Evolutionary conservation across 2,797 vertebrate species (phyloP), one percentile per base, ranked within the genome.

Genomic region (Hephaestus fuliginosus): DNA sequence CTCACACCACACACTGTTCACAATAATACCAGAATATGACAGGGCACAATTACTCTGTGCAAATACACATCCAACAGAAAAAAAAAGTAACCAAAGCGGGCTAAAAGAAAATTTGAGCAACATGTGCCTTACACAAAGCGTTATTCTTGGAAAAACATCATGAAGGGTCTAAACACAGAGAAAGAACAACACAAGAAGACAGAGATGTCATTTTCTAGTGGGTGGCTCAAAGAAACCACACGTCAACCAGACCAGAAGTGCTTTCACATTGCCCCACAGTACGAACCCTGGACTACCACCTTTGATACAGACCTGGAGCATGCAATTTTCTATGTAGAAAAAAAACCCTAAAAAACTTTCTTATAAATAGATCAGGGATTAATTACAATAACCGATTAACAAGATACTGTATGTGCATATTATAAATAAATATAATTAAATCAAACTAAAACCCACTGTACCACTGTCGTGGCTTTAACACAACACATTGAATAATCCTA

Each of bases 101-200:
- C 93, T 94, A 88, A 88, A 96, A 91, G 76, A 91, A 96, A 96
- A 97, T 95, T 67, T 92, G 92, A 96, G 96, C 94, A 97, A 95
- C 88, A 95, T 96, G 93, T 88, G 85, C 60, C 86, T 76, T 41
- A 89, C 89, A 93, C 87, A 94, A 94, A 95, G 92, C 72, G 80
- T 73, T 87, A 91, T 91, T 92, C 93, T 93, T 93, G 55, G 74
- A 87, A 87, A 91, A 90, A 88, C 84, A 86, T 81, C 48, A 77
- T 65, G 75, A 70, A 81, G 68, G 85, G 82, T 87, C 78, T 61
- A 57, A 88, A 77, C 61, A 74, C 64, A 85, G 57, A 49, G 36
- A 70, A 67, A 52, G 46, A 62, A 71, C 76, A 46, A 22, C 85
- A 84, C 61, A 65, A 43, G 78, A 80, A 71, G 69, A 74, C 67